Conservation (phyloP, 2,888 invertebrate genomes). For the Tiphia femorata region DNA sequence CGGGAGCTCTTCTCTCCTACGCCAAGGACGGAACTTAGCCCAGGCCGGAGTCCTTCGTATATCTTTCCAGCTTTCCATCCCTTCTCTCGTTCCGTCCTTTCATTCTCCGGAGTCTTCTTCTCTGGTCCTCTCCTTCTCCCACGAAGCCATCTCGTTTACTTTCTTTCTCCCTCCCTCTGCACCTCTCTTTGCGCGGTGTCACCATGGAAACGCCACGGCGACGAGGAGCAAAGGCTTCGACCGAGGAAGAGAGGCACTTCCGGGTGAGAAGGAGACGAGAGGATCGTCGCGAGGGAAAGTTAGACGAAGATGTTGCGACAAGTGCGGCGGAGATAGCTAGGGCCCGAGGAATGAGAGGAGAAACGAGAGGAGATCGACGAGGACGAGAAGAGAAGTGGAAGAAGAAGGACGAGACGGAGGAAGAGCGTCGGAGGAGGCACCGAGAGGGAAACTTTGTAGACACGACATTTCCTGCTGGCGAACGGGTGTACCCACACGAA, state of each 20-base stretch:
- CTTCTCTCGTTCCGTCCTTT: slow-evolving; percentile 20
- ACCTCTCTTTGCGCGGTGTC: slow-evolving; percentile 21
- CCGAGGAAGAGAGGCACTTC: slow-evolving; percentile 26
- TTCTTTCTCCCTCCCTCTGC: not conserved
- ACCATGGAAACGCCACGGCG: slow-evolving; percentile 45
- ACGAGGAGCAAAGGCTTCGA: slow-evolving; percentile 38
- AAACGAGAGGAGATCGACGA: slow-evolving; percentile 7
- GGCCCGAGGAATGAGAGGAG: slow-evolving; percentile 19
- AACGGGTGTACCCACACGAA: slow-evolving; percentile 25
- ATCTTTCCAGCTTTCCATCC: slow-evolving; percentile 16
- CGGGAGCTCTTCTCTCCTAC: slow-evolving; percentile 27
- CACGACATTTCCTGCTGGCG: slow-evolving; percentile 58
- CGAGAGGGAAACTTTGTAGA: slow-evolving; percentile 56
- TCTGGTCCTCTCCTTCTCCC: slow-evolving; percentile 1
- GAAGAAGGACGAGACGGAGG: slow-evolving; percentile 11
- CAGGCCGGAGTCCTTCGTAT: slow-evolving; percentile 3
- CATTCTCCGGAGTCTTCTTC: too few relatives aligned
- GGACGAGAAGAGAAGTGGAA: slow-evolving; percentile 6
- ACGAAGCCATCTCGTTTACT: not conserved
- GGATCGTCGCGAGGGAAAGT: not conserved
- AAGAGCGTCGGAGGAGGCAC: slow-evolving; percentile 28
- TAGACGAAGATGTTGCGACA: too few relatives aligned
- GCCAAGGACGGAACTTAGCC: slow-evolving; percentile 35
- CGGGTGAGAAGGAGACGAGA: slow-evolving; percentile 7
- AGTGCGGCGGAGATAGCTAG: slow-evolving; percentile 14